Evolutionary conservation across 2,888 invertebrate genomes (phyloP), one percentile per base, ranked within the genome.

Genomic region (Lepidochrysops patricia): DNA sequence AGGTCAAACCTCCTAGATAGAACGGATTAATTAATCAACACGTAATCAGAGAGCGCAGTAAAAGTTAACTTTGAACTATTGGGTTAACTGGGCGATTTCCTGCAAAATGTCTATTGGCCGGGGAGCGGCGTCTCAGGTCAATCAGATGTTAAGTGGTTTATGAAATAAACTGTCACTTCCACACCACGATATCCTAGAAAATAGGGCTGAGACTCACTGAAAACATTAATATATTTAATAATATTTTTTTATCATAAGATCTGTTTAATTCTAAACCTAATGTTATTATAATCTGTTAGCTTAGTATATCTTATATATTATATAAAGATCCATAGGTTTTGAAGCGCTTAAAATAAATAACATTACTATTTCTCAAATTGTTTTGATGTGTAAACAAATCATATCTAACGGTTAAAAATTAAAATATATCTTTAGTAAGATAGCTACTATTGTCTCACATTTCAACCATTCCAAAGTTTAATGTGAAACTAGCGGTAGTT

Each of bases 91-190:
- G 68, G 63, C 60, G 67, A 68, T 63, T 68, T 68, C 67, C 68
- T 68, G 66, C 60, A 58, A 61, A 64, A 60, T 63, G 62, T 62
- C 54, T 62, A 48, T 64, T 62, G 49, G 57, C 54, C 62, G 52
- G 65, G 62, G 43, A 54, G 52, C 50, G 15, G 62, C 60, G 67
- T 66, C 68, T 69, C 75, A 68, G 73, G 72, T 72, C 76, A 73
- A 75, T 75, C 75, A 69, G 69, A 67, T 69, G 68, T 67, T 73
- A 71, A 75, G 72, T 70, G 73, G 67, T 67, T 75, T 77, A 79
- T 76, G 65, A 75, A 72, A 78, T 79, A 80, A 80, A 76, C 76
- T 75, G 77, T 70, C 72, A 72, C 74, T 76, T 80, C 79, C 79
- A 71, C 66, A 65, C 72, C 66, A 65, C 64, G 64, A 63, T 58